phyloP scores from a whole-genome alignment of 2,888 invertebrate species.

The Catocala sponsa region DNA sequence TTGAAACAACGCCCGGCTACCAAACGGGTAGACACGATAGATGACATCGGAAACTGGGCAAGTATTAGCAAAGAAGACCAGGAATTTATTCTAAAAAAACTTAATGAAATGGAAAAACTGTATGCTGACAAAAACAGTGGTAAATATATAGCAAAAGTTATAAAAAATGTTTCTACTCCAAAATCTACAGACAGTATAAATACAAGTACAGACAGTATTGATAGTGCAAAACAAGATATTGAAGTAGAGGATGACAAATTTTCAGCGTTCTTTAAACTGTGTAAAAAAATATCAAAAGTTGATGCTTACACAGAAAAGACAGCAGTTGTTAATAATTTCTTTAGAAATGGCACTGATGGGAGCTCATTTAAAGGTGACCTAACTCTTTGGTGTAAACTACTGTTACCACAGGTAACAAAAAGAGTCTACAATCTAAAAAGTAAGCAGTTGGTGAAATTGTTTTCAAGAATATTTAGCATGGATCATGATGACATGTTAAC shows the following conservation, averaged over 20 bases:
- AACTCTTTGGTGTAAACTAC: slow-evolving; percentile 93
- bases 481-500: slow-evolving; percentile 94
- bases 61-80: slow-evolving; percentile 90
- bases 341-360: slow-evolving; percentile 88
- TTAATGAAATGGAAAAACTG: slow-evolving; percentile 89
- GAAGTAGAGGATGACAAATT: slow-evolving; percentile 91
- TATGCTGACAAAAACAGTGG: slow-evolving; percentile 85
- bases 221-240: slow-evolving; percentile 29
- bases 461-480: slow-evolving; percentile 92
- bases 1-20: slow-evolving; percentile 93
- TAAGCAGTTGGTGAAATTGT: slow-evolving; percentile 96
- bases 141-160: slow-evolving; percentile 77
- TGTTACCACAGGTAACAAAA: slow-evolving; percentile 94
- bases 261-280: slow-evolving; percentile 92
- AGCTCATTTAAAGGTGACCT: slow-evolving; percentile 93
- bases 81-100: slow-evolving; percentile 88
- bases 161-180: slow-evolving; percentile 69
- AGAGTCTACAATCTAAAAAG: slow-evolving; percentile 97
- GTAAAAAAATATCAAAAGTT: slow-evolving; percentile 92
- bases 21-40: slow-evolving; percentile 92
- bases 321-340: slow-evolving; percentile 90
- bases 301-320: slow-evolving; percentile 95
- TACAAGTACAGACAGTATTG: slow-evolving; percentile 30
- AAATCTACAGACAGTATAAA: slow-evolving; percentile 26
- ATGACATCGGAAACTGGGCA: slow-evolving; percentile 94